A percentile compares a stretch with the other conserved stretches of the same genome.
Evolutionary conservation across 2,888 invertebrate species (phyloP).

Genomic region (Cyrtodaria siliqua): DNA sequence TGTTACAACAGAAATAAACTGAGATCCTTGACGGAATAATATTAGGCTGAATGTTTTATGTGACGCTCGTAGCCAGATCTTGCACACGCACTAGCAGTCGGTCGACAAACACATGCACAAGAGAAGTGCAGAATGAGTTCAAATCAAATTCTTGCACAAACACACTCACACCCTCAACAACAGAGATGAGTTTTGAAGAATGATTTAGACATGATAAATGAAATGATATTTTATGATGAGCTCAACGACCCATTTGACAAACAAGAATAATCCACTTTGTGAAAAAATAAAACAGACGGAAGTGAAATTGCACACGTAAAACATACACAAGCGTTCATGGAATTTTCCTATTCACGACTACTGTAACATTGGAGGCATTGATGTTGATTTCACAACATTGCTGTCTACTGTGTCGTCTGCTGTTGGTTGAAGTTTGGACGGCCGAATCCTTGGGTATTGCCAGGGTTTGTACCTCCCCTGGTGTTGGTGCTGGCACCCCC

Average conservation of each 20-base stretch:
- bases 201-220: neutral
- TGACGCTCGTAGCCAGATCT: no score
- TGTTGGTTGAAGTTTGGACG: constrained; percentile 64
- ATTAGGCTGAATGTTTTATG: no score
- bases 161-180: neutral
- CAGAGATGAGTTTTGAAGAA: neutral
- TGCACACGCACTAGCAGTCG: no score
- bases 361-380: neutral
- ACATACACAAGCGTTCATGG: neutral
- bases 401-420: constrained; percentile 31
- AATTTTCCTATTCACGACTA: neutral
- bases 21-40: no score
- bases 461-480: constrained; percentile 33
- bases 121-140: neutral
- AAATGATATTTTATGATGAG: neutral
- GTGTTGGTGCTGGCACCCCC: constrained; percentile 24
- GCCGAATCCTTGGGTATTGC: constrained; percentile 58
- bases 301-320: no score
- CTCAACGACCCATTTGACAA: no score
- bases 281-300: no score
- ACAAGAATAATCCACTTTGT: no score
- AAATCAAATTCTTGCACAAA: neutral
- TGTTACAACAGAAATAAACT: neutral
- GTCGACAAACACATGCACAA: no score
- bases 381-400: neutral